phyloP scores from a whole-genome alignment of 2,888 invertebrate species.

The Dryocosmus kuriphilus region DNA sequence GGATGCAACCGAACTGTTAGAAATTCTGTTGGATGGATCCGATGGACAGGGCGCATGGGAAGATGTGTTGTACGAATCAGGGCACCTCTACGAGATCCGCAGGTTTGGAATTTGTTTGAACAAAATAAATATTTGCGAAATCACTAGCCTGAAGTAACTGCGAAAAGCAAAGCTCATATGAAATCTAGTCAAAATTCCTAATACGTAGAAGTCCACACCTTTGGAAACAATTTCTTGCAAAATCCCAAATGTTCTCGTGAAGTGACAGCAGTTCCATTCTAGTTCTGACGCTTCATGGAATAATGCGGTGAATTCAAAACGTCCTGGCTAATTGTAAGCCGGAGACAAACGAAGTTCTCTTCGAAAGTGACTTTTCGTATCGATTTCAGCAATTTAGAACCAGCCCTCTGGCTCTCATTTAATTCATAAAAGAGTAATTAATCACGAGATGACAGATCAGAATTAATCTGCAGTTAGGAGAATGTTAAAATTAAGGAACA shows the following conservation, averaged over 20 bases:
- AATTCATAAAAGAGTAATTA: not conserved
- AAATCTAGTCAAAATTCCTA: constrained; percentile 18
- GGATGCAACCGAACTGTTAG: constrained; percentile 71
- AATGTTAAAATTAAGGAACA: not conserved
- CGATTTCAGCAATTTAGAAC: not conserved
- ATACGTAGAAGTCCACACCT: not conserved
- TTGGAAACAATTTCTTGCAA: constrained; percentile 46
- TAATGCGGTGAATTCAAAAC: not conserved
- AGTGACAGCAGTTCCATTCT: constrained; percentile 54
- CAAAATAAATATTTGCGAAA: not conserved
- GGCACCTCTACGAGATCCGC: constrained; percentile 67
- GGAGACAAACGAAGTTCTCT: not conserved
- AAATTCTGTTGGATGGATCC: constrained; percentile 71
- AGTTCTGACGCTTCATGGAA: constrained; percentile 44
- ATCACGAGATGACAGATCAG: not conserved
- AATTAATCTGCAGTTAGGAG: not conserved
- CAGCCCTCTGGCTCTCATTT: not conserved
- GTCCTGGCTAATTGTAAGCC: not conserved
- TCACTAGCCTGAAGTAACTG: too few species aligned
- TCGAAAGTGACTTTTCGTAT: not conserved
- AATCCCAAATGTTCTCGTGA: constrained; percentile 41
- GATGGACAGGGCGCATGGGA: constrained; percentile 73
- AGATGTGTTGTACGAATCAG: constrained; percentile 67
- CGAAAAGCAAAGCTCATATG: not conserved
- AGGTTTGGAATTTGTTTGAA: constrained; percentile 60